Evolutionary conservation across 2,888 invertebrate genomes (phyloP), one percentile per base, ranked within the genome.

Genomic region (Bugulina stolonifera): DNA sequence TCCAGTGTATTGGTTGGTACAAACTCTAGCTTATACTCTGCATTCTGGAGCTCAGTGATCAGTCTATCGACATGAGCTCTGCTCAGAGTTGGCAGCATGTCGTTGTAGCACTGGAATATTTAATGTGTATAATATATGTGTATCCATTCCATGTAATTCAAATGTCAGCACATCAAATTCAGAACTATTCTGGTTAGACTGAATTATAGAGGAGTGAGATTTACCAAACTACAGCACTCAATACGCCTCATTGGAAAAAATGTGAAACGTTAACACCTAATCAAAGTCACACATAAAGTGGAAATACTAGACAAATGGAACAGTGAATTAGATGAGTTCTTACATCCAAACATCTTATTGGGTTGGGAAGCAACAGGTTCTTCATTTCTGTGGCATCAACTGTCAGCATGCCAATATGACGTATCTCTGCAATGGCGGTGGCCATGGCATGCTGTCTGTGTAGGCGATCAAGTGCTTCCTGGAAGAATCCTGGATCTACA

Each of bases 351-450:
- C 93, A 86, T 69, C 89, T 85, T 52, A 87, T 87, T 0, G 93
- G 91, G 72, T 91, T 90, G 0, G 92, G 91, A 35, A 90, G 86
- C 35, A 91, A 89, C 52, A 88, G 85, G 72, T 89, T 88, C 82
- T 91, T 91, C 81, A 93, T 91, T 35, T 89, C 89, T 29, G 85
- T 85, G 71, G 92, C 86, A 73, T 90, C 89, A 35, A 94, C 81
- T 76, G 89, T 87, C 43, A 93, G 82, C 69, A 94, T 81, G 0
- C 94, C 94, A 73, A 94, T 81, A 0, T 89, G 88, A 77, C 91
- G 90, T 72, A 87, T 87, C 74, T 89, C 87, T 5, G 89, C 87
- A 34, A 93, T 88, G 0, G 87, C 88, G 73, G 90, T 88, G 25
- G 93, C 88, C 69, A 87, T 86, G 1, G 88, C 87, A 78, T 90